A percentile compares a stretch with the other conserved stretches of the same genome.
These are phyloP conservation scores for Aphelenchoides avenae DNA, from an alignment of 1,140 invertebrate species.

Conservation along the genomic window DNA sequence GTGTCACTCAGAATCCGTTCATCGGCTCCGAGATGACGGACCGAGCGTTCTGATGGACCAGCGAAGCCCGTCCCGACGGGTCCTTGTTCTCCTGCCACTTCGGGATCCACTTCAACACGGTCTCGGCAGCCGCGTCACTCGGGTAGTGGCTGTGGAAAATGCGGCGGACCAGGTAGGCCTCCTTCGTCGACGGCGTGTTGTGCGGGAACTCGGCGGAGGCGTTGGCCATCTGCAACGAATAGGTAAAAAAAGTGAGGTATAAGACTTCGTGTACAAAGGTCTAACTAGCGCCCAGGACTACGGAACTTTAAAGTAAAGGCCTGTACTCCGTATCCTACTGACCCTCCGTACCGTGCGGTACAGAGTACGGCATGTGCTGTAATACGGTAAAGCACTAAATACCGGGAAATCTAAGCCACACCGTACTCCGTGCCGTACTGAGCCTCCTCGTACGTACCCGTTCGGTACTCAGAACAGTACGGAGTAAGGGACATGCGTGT, in stretches of 20 bases:
- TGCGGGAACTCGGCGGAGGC: constrained; percentile 47
- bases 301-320: too few species aligned
- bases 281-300: too few species aligned
- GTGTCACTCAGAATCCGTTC: too few species aligned
- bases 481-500: too few species aligned
- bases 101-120: constrained; percentile 54
- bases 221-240: constrained; percentile 35
- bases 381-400: too few species aligned
- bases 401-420: neutral
- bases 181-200: constrained; percentile 55
- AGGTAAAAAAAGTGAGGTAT: constrained; percentile 2
- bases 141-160: constrained; percentile 56
- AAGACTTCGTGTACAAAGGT: too few species aligned
- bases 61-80: constrained; percentile 46
- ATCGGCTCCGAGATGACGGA: too few species aligned
- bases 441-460: too few species aligned
- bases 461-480: too few species aligned
- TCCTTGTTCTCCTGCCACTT: constrained; percentile 58
- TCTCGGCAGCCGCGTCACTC: constrained; percentile 46
- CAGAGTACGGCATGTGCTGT: constrained; percentile 6
- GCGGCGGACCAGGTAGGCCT: constrained; percentile 52
- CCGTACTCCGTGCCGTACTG: constrained; percentile 5
- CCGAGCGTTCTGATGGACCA: constrained; percentile 35
- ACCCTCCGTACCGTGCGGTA: too few species aligned
- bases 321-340: too few species aligned